A percentile compares a stretch with the other conserved stretches of the same genome.
Evolutionary conservation across 1,140 invertebrate genomes (phyloP).

Genomic region (Drosophila ohnishii): DNA sequence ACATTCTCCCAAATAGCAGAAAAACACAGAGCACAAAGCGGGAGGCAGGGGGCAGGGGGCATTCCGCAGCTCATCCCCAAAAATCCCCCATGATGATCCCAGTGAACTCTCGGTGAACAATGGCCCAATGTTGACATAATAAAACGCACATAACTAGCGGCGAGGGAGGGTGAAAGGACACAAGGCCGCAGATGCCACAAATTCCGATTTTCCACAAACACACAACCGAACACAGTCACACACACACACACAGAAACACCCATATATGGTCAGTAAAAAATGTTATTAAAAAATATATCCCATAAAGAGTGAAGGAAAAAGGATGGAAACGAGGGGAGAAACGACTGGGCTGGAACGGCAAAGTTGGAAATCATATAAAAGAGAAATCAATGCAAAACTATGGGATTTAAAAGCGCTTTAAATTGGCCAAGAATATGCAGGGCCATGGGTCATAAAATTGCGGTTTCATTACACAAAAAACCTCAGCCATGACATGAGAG

Average conservation of each 20-base stretch:
- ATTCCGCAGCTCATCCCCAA: conserved; percentile 41
- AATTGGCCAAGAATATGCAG: conserved; percentile 75
- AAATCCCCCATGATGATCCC: conserved; percentile 46
- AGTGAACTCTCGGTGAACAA: conserved; percentile 61
- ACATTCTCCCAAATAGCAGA: conserved; percentile 52
- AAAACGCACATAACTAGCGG: conserved; percentile 75
- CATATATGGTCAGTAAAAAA: conserved; percentile 53
- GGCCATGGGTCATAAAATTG: conserved; percentile 74
- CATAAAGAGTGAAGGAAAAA: conserved; percentile 47
- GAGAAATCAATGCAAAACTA: conserved; percentile 76
- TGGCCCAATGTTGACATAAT: conserved; percentile 78
- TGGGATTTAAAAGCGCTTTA: conserved; percentile 74
- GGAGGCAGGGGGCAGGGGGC: conserved; percentile 21
- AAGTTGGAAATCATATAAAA: conserved; percentile 75
- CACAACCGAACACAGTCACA: conserved; percentile 24
- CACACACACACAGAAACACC: conserved; percentile 17
- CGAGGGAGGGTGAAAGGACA: conserved; percentile 45
- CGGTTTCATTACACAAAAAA: conserved; percentile 59
- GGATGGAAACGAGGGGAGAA: not conserved
- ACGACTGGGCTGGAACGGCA: conserved; percentile 16
- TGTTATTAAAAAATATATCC: conserved; percentile 70
- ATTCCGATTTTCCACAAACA: conserved; percentile 64
- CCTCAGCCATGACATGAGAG: conserved; percentile 31
- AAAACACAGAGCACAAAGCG: conserved; percentile 19
- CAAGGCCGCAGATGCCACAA: conserved; percentile 76